These are phyloP conservation scores for Aphaenogaster ashmeadi DNA, from an alignment of 1,140 invertebrate genomes.

Conservation along the genomic window DNA sequence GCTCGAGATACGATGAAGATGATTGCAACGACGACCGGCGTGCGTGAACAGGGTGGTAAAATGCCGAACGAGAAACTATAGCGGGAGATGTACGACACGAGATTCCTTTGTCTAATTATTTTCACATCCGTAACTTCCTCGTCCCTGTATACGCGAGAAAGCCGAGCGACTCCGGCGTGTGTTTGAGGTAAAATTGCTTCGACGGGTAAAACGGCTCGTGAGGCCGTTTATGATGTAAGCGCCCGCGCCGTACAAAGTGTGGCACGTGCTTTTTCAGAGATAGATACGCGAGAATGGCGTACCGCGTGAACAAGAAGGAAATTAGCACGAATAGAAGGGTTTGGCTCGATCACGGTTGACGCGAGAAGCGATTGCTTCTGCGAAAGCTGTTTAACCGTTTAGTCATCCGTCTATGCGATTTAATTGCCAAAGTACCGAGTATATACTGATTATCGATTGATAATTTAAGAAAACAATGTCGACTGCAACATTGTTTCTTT, in stretches of 20 bases:
- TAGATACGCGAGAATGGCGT: slow-evolving; percentile 14
- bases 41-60: neutral
- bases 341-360: neutral
- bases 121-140: slow-evolving; percentile 40
- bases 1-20: neutral
- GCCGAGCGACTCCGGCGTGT: slow-evolving; percentile 5
- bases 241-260: slow-evolving; percentile 39
- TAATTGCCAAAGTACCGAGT: neutral
- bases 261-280: slow-evolving; percentile 52
- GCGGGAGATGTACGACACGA: neutral
- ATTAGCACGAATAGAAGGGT: slow-evolving; percentile 37
- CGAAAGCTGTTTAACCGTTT: neutral
- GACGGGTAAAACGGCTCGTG: slow-evolving; percentile 27
- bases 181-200: slow-evolving; percentile 62
- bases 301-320: neutral
- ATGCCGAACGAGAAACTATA: neutral
- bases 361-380: neutral
- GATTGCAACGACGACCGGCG: neutral
- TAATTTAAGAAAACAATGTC: neutral
- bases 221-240: slow-evolving; percentile 47
- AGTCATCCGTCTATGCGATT: neutral
- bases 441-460: neutral
- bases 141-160: slow-evolving; percentile 48
- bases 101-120: slow-evolving; percentile 65
- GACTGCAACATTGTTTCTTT: neutral